phyloP scores from a whole-genome alignment of 2,797 vertebrate species.

The Schizopygopsis malacanthus region DNA sequence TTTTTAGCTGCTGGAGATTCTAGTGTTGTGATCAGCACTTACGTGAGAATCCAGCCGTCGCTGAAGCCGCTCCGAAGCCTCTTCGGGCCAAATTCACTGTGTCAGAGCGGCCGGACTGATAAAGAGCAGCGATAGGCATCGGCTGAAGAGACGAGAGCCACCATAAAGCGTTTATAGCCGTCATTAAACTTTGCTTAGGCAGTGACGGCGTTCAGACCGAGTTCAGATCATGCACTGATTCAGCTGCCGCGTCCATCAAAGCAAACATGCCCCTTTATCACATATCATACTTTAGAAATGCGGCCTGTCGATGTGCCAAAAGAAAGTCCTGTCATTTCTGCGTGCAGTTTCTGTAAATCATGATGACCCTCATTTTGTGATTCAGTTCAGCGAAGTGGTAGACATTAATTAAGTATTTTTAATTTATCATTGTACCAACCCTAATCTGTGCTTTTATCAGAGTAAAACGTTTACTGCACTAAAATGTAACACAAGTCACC shows the following conservation, averaged over 20 bases:
- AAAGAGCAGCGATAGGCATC: conserved; percentile 68
- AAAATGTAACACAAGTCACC: neutral
- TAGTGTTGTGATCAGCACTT: neutral
- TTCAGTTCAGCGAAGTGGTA: too few relatives aligned
- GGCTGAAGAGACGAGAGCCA: conserved; percentile 66
- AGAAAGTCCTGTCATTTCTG: neutral
- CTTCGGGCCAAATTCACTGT: conserved; percentile 46
- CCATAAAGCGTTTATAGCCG: conserved; percentile 78
- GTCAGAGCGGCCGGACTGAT: conserved; percentile 66
- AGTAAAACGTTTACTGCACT: neutral
- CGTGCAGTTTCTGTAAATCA: neutral
- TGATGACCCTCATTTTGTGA: too few relatives aligned
- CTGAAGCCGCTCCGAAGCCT: neutral
- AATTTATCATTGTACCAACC: neutral
- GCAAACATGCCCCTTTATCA: neutral
- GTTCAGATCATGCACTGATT: conserved; percentile 72
- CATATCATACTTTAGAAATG: neutral
- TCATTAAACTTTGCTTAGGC: conserved; percentile 82
- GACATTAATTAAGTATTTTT: too few relatives aligned
- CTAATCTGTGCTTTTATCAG: too few relatives aligned
- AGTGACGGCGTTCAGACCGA: conserved; percentile 73
- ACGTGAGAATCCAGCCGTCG: neutral
- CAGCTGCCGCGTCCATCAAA: conserved; percentile 51
- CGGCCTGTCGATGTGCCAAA: neutral
- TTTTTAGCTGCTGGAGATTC: too few relatives aligned